phyloP scores from a whole-genome alignment of 2,797 vertebrate genomes.

The Silurus aristotelis region DNA sequence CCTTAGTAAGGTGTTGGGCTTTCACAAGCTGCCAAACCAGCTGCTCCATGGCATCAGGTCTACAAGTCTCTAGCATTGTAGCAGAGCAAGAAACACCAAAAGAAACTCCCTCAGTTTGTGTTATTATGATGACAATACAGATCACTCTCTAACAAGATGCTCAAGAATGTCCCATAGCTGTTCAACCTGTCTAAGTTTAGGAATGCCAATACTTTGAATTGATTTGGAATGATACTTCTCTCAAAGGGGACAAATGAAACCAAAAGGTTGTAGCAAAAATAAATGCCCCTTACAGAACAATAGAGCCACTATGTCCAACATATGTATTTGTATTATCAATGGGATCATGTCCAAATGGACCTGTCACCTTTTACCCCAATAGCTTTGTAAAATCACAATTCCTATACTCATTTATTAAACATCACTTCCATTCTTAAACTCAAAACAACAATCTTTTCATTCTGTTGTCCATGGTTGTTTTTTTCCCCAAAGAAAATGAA shows the following conservation, averaged over 20 bases:
- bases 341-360: neutral
- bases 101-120: neutral
- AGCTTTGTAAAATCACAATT: constrained; percentile 13
- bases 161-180: neutral
- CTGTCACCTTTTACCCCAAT: neutral
- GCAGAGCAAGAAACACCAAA: too few species aligned
- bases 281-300: neutral
- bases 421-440: neutral
- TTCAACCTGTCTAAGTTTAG: neutral
- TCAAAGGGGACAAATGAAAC: neutral
- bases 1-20: neutral
- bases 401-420: constrained; percentile 24
- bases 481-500: neutral
- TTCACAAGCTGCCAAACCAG: neutral
- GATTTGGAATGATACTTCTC: neutral
- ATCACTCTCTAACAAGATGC: neutral
- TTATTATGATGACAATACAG: neutral
- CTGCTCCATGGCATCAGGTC: neutral
- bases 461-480: neutral
- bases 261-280: neutral
- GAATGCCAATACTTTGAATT: neutral
- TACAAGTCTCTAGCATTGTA: neutral
- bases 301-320: neutral
- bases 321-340: neutral
- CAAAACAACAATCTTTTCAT: neutral